A percentile compares a stretch with the other conserved stretches of the same genome.
Conservation (phyloP, 2,888 invertebrate genomes). For the Synanthedon myopaeformis region DNA sequence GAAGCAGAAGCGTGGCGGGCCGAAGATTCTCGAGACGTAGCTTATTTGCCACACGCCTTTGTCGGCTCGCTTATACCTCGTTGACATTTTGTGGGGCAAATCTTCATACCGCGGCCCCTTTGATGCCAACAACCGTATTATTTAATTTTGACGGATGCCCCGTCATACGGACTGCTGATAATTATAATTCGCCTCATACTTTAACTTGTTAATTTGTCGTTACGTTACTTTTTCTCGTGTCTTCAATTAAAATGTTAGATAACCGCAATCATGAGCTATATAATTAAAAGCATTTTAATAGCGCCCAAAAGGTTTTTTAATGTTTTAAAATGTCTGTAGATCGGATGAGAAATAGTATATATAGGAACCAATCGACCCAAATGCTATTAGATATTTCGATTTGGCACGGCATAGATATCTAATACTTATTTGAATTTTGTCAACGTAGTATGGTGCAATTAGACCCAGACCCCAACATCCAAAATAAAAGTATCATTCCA, state of each 20-base stretch:
- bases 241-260: neutral
- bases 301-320: no score
- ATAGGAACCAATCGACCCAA: no score
- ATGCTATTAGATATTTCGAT: no score
- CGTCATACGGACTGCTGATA: constrained; percentile 30
- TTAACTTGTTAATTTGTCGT: neutral
- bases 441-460: no score
- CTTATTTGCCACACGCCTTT: constrained; percentile 31
- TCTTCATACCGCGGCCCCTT: constrained; percentile 64
- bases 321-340: no score
- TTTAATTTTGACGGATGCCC: constrained; percentile 52
- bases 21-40: constrained; percentile 32
- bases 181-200: constrained; percentile 6
- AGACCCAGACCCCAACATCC: no score
- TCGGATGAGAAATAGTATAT: no score
- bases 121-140: constrained; percentile 45
- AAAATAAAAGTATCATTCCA: no score
- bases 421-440: no score
- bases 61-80: constrained; percentile 42
- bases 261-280: neutral
- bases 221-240: neutral
- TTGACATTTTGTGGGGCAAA: constrained; percentile 68
- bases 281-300: no score
- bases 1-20: constrained; percentile 42
- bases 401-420: no score